Percentiles rank a stretch among this genome's conserved stretches.
These are phyloP conservation scores for Caenorhabditis sp. DNA, from an alignment of 2,888 invertebrate species.

Conservation along the genomic window DNA sequence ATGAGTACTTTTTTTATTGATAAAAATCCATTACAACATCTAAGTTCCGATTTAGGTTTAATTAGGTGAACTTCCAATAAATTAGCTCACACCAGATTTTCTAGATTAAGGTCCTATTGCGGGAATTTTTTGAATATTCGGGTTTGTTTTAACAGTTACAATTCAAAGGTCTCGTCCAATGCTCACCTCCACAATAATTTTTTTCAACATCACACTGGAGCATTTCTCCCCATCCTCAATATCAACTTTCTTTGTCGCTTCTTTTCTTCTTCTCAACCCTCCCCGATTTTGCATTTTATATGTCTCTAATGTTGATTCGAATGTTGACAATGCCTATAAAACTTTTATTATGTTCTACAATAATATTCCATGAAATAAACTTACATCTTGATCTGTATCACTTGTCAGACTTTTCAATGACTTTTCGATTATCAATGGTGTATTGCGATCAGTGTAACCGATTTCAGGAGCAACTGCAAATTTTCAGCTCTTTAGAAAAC, in stretches of 20 bases:
- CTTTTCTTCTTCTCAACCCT: constrained; percentile 14
- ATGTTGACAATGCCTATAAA: constrained; percentile 16
- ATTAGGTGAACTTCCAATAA: no score
- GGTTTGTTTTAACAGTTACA: no score
- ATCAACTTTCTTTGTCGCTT: constrained; percentile 14
- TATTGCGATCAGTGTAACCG: background rate
- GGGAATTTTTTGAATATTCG: no score
- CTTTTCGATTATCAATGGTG: background rate
- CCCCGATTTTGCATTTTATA: constrained; percentile 23
- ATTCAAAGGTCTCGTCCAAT: no score
- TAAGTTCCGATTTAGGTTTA: no score
- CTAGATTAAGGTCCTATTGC: no score
- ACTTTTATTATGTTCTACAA: background rate
- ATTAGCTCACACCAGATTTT: no score
- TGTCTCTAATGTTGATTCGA: constrained; percentile 26
- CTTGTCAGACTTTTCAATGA: background rate
- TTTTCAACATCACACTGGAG: constrained; percentile 15
- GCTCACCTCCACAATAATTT: constrained; percentile 32
- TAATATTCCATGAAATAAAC: background rate
- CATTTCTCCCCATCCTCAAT: constrained; percentile 29
- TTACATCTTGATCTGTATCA: background rate
- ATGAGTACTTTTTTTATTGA: no score
- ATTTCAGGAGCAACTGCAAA: background rate
- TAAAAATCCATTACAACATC: no score
- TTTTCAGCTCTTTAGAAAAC: no score